Conservation (phyloP, 2,888 invertebrate species). For the Unio pictorum region DNA sequence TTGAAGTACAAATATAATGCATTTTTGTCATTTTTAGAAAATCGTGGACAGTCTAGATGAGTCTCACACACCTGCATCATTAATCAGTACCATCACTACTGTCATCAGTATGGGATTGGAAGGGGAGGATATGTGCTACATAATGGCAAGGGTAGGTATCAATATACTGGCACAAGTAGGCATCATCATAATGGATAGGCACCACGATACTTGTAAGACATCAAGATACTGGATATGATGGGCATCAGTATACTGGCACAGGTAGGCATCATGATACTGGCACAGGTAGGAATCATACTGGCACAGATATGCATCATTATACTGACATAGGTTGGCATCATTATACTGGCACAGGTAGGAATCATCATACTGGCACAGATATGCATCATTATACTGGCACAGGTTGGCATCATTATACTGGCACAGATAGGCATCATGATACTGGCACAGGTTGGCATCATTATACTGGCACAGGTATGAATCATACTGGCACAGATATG, state of each 20-base stretch:
- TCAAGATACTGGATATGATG: no score
- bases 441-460: no score
- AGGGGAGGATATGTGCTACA: constrained; percentile 80
- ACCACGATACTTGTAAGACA: no score
- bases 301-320: constrained; percentile 65
- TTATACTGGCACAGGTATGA: no score
- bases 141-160: constrained; percentile 77
- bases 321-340: no score
- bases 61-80: constrained; percentile 47
- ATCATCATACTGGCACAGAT: neutral
- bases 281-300: no score
- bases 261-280: no score
- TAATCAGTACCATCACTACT: constrained; percentile 65
- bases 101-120: constrained; percentile 78
- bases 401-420: constrained; percentile 63
- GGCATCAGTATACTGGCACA: no score
- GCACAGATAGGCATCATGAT: no score
- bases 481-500: no score
- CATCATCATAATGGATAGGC: no score
- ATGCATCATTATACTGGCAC: constrained; percentile 75
- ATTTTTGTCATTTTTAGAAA: constrained; percentile 47
- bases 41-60: constrained; percentile 61
- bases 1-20: neutral
- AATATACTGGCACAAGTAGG: no score
- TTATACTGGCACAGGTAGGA: constrained; percentile 72